Base-by-base conservation (phyloP, 1,140 invertebrate genomes). In the Carposina sasakii region DNA sequence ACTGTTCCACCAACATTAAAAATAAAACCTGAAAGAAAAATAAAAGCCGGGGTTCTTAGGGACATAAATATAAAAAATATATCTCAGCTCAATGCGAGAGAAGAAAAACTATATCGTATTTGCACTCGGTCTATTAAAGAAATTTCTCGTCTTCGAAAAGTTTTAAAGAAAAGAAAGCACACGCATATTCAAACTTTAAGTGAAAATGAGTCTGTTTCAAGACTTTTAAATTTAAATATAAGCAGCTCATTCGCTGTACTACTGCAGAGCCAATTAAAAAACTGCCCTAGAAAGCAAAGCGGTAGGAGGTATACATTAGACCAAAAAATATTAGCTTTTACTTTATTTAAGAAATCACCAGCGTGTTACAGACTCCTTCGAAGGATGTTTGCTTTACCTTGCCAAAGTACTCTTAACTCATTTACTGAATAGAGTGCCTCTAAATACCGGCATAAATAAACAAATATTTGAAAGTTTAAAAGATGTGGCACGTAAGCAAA, bases 281-380 rank as follows among this genome's bases (percentile, higher is more conserved):
- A 28, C 12, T 5, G 6, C 6, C 24, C 24, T 28, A 28, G 24
- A 28, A 28, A 28, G 24, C 6, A 6, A 28, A 28, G 6, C 12
- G 41, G 37, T n/a, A 19, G 37, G 12, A 15, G 20, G n/a, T 40
- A 22, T 10, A 40, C 16, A 19, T 22, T 40, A 21, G 20, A 20
- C 20, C 17, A 40, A 6, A 40, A 40, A 40, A 21, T 39, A 20
- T 2, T 39, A 19, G 36, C 36, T 2, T 39, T 39, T 20, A 39
- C 6, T 2, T 20, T 20, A n/a, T 39, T 20, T 12, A 20, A 39
- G 21, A 39, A 39, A 21, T 39, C 36, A 9, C 4, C 6, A 10
- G 8, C 37, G 13, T 40, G 19, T 13, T 40, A 40, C 5, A 4
- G 37, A 13, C 19, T 40, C n/a, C 21, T 23, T 5, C 9, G 8